Percentiles rank a stretch among this genome's conserved stretches.
Evolutionary conservation across 2,888 invertebrate species (phyloP).

Genomic region (Smittia sp.): DNA sequence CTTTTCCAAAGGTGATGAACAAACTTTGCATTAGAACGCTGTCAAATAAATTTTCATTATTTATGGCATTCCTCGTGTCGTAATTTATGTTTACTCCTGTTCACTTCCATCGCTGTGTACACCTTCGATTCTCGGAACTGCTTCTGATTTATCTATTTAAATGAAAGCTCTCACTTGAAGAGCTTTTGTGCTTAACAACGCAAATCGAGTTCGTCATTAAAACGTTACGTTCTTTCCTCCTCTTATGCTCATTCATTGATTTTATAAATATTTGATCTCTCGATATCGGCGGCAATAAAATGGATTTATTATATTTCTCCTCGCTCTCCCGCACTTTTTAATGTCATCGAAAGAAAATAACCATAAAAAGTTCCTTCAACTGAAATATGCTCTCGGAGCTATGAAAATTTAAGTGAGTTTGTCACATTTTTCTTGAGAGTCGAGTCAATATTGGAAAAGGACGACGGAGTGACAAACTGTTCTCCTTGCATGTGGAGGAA

Average conservation of each 20-base stretch:
- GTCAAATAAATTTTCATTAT: no score
- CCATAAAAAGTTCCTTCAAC: slow-evolving; percentile 14
- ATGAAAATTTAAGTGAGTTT: slow-evolving; percentile 9
- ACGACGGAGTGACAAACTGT: not conserved
- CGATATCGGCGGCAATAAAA: slow-evolving; percentile 32
- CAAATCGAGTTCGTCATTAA: not conserved
- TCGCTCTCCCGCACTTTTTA: not conserved
- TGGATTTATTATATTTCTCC: slow-evolving; percentile 36
- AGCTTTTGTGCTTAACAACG: not conserved
- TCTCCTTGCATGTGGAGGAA: not conserved
- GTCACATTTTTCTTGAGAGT: not conserved
- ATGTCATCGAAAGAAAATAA: not conserved
- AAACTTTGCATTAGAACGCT: no score
- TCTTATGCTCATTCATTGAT: not conserved
- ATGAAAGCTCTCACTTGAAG: no score
- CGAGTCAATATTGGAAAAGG: slow-evolving; percentile 1
- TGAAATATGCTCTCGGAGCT: not conserved
- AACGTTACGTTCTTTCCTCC: not conserved
- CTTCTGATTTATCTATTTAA: no score
- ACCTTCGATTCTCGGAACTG: no score
- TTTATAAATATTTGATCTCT: slow-evolving; percentile 30
- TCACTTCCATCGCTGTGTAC: no score
- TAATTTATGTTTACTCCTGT: no score
- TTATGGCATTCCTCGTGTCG: no score
- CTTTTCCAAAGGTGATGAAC: no score